These are phyloP conservation scores for Vidua chalybeata DNA, from an alignment of 2,113 vertebrate genomes.

Conservation along the genomic window DNA sequence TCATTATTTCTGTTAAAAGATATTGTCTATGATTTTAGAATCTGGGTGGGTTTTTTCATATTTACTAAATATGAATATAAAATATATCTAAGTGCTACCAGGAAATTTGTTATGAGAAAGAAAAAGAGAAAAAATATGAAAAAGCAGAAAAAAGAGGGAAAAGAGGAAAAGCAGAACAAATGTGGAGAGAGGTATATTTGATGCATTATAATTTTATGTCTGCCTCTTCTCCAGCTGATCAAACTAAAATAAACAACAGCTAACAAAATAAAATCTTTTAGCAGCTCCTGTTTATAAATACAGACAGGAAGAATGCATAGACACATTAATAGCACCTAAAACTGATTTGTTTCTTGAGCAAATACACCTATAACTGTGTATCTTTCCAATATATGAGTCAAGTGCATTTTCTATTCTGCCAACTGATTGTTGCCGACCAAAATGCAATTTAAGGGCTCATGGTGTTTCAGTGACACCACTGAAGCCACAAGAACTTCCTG, in stretches of 20 bases:
- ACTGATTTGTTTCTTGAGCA: neutral
- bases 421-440: neutral
- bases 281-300: neutral
- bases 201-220: neutral
- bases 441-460: neutral
- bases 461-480: neutral
- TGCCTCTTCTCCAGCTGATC: neutral
- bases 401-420: neutral
- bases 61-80: neutral
- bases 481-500: neutral
- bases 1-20: neutral
- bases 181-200: neutral
- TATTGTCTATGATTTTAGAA: neutral
- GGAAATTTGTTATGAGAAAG: neutral
- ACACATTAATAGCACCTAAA: neutral
- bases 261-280: neutral
- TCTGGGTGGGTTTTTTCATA: neutral
- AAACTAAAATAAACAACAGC: neutral
- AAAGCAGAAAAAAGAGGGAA: neutral
- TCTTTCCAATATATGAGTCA: neutral
- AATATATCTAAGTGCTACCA: neutral
- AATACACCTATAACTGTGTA: neutral
- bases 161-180: neutral
- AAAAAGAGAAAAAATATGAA: neutral
- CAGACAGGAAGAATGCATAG: neutral